Conservation (phyloP, 64 coral and sea anemone species). For the Acropora yongei region DNA sequence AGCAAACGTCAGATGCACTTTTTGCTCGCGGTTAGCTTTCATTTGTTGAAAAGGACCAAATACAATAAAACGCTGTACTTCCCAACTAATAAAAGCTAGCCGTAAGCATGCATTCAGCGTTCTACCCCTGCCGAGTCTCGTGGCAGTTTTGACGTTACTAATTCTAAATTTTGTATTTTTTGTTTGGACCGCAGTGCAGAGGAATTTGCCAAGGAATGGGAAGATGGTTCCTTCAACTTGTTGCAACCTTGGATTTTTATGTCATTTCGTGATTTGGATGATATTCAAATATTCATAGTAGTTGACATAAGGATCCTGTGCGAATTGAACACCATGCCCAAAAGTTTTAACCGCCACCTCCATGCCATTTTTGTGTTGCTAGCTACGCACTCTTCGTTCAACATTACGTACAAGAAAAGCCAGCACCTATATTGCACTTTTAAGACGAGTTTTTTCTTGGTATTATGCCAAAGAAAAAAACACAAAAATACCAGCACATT, state of each 20-base stretch:
- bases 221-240: background rate
- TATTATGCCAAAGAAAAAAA: background rate
- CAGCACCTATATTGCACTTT: background rate
- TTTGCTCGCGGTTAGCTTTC: no score
- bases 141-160: no score
- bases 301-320: background rate
- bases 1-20: no score
- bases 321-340: background rate
- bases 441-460: background rate
- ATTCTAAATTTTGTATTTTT: background rate
- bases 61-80: no score
- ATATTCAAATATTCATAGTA: background rate
- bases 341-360: background rate
- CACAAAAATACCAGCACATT: background rate
- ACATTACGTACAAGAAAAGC: background rate
- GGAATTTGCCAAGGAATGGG: background rate
- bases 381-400: background rate
- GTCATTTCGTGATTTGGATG: background rate
- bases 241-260: background rate
- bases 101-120: no score
- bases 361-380: conserved; percentile 4
- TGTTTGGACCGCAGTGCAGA: background rate
- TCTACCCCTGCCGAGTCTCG: no score
- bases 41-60: background rate
- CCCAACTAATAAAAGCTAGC: no score